Percentiles rank a stretch among this genome's conserved stretches.
Conservation (phyloP, 2,113 vertebrate species). For the Hiodon tergisus region DNA sequence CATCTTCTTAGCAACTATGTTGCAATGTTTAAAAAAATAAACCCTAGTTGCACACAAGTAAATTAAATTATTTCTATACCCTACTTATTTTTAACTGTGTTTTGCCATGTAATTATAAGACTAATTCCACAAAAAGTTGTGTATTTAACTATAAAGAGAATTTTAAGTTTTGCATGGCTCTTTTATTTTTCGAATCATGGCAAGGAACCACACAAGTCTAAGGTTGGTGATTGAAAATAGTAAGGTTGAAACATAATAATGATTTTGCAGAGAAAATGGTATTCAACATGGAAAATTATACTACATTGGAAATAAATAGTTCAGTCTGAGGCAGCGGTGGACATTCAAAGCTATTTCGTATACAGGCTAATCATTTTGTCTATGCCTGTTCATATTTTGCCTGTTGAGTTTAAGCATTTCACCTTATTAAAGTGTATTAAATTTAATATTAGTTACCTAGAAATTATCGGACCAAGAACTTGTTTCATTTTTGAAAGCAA, state of each 20-base stretch:
- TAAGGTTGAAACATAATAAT: neutral
- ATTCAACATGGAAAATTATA: neutral
- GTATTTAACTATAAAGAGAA: too few species aligned
- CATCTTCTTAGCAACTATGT: too few species aligned
- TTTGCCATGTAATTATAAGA: too few species aligned
- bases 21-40: too few species aligned
- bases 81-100: too few species aligned
- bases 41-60: too few species aligned
- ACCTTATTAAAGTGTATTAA: conserved; percentile 9
- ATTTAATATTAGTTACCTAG: neutral
- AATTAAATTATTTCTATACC: too few species aligned
- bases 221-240: neutral
- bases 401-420: neutral
- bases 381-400: too few species aligned
- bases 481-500: neutral
- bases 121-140: too few species aligned
- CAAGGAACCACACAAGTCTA: neutral
- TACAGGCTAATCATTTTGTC: too few species aligned
- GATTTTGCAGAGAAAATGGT: conserved; percentile 4
- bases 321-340: too few species aligned
- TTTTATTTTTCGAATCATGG: neutral
- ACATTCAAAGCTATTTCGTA: too few species aligned
- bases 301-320: neutral
- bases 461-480: neutral
- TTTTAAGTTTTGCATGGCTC: neutral